Base-by-base conservation (phyloP, 2,888 invertebrate species). In the Neelides folsomi region DNA sequence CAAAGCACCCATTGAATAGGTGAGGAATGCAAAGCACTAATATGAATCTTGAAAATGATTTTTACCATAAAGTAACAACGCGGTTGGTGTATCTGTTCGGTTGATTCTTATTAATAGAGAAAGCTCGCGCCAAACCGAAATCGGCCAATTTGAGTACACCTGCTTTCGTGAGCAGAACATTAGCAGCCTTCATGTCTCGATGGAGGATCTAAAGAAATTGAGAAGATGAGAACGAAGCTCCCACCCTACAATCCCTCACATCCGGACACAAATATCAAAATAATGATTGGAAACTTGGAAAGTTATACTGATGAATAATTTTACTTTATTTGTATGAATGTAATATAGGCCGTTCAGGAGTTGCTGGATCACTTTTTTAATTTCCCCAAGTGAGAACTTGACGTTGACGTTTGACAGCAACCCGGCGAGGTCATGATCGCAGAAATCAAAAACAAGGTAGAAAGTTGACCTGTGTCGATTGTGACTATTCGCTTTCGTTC, bases 141-240 rank as follows among this genome's bases (percentile, higher is more conserved):
- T 98, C 98, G 2, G 98, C 97, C 53, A 98, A 71, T 71, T 97
- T 98, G 1, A 98, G 71, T 2, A 88, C 80, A 1, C 94, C 98
- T 69, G 84, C 85, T 69, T 93, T 93, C 0, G 95, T 95, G 53
- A 98, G 90, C 12, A 98, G 74, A 34, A 98, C 93, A 73, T 99
- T 98, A 0, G 97, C 97, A 8, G 98, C 93, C 73, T 98, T 98
- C 95, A 98, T 95, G 67, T 98, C 98, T 65, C 94, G 77, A 67
- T 93, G 93, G 1, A 93, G 70, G 59, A 90, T 89, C 78, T 79
- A 59, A 60, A 51, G 51, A 55, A 42, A 38, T 36, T 49, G 39
- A 46, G 47, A 7, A 51, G n/a, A 45, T 15, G 55, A 40, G 35
- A 38, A 43, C 8, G 27, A 19, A 39, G 47, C 15, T 40, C 39